Percentiles rank a stretch among this genome's conserved stretches.
Conservation (phyloP, 2,888 invertebrate genomes). For the Ochropleura leucogaster region DNA sequence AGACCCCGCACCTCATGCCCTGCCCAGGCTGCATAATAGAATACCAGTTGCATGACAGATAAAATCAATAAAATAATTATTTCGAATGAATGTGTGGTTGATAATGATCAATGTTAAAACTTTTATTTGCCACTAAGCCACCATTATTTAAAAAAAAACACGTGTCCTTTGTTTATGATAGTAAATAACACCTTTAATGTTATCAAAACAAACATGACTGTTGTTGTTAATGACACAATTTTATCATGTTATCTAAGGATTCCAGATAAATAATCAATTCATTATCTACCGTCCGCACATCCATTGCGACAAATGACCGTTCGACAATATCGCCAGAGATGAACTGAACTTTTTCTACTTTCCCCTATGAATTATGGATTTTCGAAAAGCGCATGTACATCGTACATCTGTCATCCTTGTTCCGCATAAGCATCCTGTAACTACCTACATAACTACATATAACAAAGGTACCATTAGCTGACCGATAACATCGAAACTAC, state of each 20-base stretch:
- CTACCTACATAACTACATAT: conserved; percentile 22
- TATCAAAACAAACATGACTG: conserved; percentile 31
- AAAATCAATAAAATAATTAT: conserved; percentile 33
- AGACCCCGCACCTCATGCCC: background rate
- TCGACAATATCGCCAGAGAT: background rate
- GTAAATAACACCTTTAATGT: conserved; percentile 16
- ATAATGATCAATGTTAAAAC: background rate
- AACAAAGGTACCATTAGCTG: conserved; percentile 42
- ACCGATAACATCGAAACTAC: conserved; percentile 44
- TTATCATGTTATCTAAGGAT: conserved; percentile 24
- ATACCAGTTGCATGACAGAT: background rate
- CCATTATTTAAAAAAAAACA: background rate
- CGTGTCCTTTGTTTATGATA: conserved; percentile 21
- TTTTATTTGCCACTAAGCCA: background rate
- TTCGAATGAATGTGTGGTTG: background rate
- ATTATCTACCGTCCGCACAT: conserved; percentile 20
- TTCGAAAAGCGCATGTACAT: conserved; percentile 41
- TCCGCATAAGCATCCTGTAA: conserved; percentile 29
- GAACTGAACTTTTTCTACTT: conserved; percentile 19
- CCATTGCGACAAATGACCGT: conserved; percentile 5
- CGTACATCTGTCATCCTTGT: conserved; percentile 51
- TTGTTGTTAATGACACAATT: conserved; percentile 13
- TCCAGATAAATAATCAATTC: conserved; percentile 7
- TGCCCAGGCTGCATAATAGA: background rate
- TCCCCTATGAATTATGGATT: conserved; percentile 50